A percentile compares a stretch with the other conserved stretches of the same genome.
Evolutionary conservation across 2,113 vertebrate genomes (phyloP).

Genomic region (Phyllostomus hastatus): DNA sequence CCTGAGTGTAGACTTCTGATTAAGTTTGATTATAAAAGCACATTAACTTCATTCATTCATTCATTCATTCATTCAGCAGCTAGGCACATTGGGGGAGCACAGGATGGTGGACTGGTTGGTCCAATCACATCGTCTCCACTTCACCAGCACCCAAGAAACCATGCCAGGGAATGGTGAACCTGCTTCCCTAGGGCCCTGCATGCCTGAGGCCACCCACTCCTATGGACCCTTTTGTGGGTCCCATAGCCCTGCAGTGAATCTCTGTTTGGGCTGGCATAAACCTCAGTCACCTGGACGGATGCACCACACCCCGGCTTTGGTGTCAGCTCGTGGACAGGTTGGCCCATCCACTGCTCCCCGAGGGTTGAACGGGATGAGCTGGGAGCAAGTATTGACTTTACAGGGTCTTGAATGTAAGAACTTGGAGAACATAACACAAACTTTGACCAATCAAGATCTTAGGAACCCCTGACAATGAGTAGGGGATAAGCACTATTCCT

Average conservation of each 20-base stretch:
- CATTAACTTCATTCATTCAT: not conserved
- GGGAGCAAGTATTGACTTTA: not conserved
- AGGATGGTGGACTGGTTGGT: not conserved
- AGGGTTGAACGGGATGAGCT: not conserved
- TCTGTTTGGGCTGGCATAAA: not conserved
- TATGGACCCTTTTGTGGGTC: not conserved
- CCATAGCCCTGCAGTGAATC: rapidly evolving
- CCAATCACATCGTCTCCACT: not conserved
- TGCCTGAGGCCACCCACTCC: not conserved
- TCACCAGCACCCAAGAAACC: not conserved
- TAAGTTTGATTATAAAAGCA: not conserved
- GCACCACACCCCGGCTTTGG: not conserved
- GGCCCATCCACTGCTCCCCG: not conserved
- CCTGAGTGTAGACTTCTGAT: not conserved
- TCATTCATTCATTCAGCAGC: not conserved
- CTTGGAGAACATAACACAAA: not conserved
- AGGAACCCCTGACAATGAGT: not conserved
- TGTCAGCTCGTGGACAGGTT: not conserved
- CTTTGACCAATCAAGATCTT: not conserved
- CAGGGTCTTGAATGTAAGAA: not conserved
- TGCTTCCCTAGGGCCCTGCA: not conserved
- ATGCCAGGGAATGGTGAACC: not conserved
- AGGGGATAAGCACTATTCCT: not conserved
- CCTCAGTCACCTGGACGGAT: not conserved
- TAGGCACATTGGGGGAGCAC: not conserved